Evolutionary conservation across 2,113 vertebrate species (phyloP), one percentile per base, ranked within the genome.

Genomic region (Sinocyclocheilus grahami): DNA sequence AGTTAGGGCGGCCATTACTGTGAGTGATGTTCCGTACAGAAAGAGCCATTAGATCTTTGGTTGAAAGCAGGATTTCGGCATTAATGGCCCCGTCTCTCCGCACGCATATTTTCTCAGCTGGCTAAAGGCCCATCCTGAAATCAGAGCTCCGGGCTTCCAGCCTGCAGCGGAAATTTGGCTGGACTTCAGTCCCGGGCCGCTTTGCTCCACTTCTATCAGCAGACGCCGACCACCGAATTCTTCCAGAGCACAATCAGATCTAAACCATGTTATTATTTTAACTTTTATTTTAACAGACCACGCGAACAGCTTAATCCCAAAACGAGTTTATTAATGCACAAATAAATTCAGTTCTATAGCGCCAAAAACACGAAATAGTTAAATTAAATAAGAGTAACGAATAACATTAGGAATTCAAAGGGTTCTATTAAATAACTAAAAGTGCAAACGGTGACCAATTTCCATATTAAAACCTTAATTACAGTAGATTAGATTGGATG

Each of bases 401-500:
- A 74, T 78, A 20, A 27, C 51, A 53, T 27, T 10, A 20, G 85
- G 24, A 76, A 53, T 76, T 71, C 14, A 72, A 85, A 85, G 24
- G 24, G 18, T 51, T 75, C 10, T 12, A 74, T 60, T 72, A 65
- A 86, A 60, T 67, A 83, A 77, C 2, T 30, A 77, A 85, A 67
- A 84, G 1, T n/a, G 13, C 48, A 82, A 88, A 14, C 48, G 24
- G 4, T 48, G 30, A 46, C 30, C 67, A 65, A 65, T 71, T 75
- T 78, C 24, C 84, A 84, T 69, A 60, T 86, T 87, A 58, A 78
- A 77, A 53, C 14, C 3, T 1, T 90, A 89, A 91, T 91, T 84
- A 89, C 87, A 86, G 42, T 79, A 82, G 78, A 89, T 78, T 89
- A 91, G 90, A 27, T 89, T 87, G 10, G 20, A 81, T 86, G 86